phyloP scores from a whole-genome alignment of 2,888 invertebrate genomes.

The Ischnus inquisitorius region DNA sequence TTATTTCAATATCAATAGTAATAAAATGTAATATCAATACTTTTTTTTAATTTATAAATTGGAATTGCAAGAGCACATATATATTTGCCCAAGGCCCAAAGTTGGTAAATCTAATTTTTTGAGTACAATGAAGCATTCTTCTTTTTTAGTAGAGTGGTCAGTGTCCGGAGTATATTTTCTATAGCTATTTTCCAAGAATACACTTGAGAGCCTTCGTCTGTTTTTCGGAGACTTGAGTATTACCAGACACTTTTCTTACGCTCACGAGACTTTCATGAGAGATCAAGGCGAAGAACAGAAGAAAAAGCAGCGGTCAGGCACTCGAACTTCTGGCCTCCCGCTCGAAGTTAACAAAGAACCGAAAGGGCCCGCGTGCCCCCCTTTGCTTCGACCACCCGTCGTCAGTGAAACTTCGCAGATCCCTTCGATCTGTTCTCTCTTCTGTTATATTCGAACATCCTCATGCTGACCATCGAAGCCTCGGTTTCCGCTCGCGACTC shows the following conservation, averaged over 20 bases:
- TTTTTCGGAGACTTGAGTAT: slow-evolving; percentile 36
- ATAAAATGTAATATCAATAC: no score
- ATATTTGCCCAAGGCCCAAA: no score
- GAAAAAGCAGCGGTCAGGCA: slow-evolving; percentile 40
- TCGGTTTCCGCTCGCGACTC: slow-evolving; percentile 48
- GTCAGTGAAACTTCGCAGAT: slow-evolving; percentile 63
- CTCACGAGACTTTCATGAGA: slow-evolving; percentile 39
- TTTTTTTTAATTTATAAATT: no score
- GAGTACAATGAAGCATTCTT: no score
- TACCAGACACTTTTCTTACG: slow-evolving; percentile 56
- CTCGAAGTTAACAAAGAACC: slow-evolving; percentile 62
- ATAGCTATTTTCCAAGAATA: slow-evolving; percentile 41
- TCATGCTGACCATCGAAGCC: slow-evolving; percentile 29
- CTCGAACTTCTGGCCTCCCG: slow-evolving; percentile 56
- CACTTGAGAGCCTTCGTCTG: slow-evolving; percentile 42
- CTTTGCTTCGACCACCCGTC: slow-evolving; percentile 24
- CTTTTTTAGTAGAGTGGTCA: slow-evolving; percentile 1
- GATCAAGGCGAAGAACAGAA: slow-evolving; percentile 15
- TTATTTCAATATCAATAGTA: no score
- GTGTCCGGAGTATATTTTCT: slow-evolving; percentile 36
- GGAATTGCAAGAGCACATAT: no score
- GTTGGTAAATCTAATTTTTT: no score
- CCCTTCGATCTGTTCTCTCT: slow-evolving; percentile 46
- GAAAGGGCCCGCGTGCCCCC: background rate
- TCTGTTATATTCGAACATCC: slow-evolving; percentile 46